Base-by-base conservation (phyloP, 1,140 invertebrate genomes). In the Bathynomus jamesi region DNA sequence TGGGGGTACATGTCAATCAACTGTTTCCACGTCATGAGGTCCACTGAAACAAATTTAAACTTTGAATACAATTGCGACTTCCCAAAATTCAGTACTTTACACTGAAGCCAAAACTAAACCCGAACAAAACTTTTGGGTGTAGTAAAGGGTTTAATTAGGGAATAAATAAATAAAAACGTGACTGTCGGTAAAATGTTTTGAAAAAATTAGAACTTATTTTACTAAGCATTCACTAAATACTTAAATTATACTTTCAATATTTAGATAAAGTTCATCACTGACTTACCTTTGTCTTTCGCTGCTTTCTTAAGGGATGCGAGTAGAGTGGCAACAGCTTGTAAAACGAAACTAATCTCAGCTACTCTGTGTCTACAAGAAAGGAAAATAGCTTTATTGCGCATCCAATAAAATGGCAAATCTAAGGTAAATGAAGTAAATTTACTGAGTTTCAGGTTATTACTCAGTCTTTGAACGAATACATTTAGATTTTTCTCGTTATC, bases 291-390 rank as follows among this genome's bases (percentile, higher is more conserved):
- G 32, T 87, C 88, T 65, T 88, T 86, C 28, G 93, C 91, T 63
- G 94, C 93, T 80, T 94, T 94, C 83, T 97, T 95, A 82, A 98
- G 87, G 7, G 94, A 95, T 27, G 91, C 87, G 3, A 96, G 88
- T 24, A 98, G 84, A 0, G 95, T 96, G 10, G 94, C 92, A 65
- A 98, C 89, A 61, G 95, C 95, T 84, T 97, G 95, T 29, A 98
- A 81, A n/a, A 97, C 95, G 83, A 96, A 97, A 46, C 94, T 93
- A 81, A 98, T 95, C 84, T 98, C 96, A 3, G 94, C 95, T 67
- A 97, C 85, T 70, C 95, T 86, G 79, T 96, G 94, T 81, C 95
- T 96, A 83, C 71, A 85, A 85, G 78, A 80, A 76, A 28, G 21
- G 21, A 11, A 65, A 68, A 40, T 53, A n/a, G n/a, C n/a, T n/a